These are phyloP conservation scores for Aphidius gifuensis DNA, from an alignment of 1,140 invertebrate species.

Conservation along the genomic window DNA sequence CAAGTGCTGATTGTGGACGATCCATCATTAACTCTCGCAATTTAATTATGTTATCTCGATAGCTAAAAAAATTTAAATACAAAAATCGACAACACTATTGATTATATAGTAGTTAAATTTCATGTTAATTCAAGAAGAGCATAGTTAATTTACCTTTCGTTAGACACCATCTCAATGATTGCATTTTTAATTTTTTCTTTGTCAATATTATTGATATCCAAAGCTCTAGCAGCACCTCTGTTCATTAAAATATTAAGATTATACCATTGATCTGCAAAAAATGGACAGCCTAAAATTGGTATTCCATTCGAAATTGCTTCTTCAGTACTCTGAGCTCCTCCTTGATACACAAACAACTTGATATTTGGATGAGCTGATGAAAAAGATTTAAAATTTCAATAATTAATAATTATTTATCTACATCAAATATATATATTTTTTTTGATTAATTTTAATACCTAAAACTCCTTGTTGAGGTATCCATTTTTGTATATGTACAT, in stretches of 20 bases:
- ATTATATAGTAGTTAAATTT: no score
- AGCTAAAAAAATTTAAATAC: constrained; percentile 14
- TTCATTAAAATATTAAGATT: constrained; percentile 38
- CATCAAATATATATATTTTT: not conserved
- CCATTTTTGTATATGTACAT: constrained; percentile 56
- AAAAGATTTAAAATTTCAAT: not conserved
- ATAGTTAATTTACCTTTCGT: constrained; percentile 28
- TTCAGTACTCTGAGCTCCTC: constrained; percentile 50
- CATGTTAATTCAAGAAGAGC: no score
- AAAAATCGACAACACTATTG: no score
- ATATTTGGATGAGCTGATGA: constrained; percentile 30
- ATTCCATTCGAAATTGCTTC: constrained; percentile 52
- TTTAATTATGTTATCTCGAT: constrained; percentile 24
- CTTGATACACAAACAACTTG: constrained; percentile 55
- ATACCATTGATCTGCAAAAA: constrained; percentile 53
- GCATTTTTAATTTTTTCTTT: constrained; percentile 22
- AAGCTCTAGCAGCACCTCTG: constrained; percentile 28
- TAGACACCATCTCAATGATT: constrained; percentile 34
- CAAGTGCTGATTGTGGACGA: constrained; percentile 43
- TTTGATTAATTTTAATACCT: constrained; percentile 36
- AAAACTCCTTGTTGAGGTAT: constrained; percentile 55
- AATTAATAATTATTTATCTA: not conserved
- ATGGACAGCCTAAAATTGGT: constrained; percentile 54
- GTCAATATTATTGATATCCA: constrained; percentile 19
- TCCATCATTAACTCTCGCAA: constrained; percentile 41